phyloP scores from a whole-genome alignment of 1,140 invertebrate species.

The Drosophila watanabei region DNA sequence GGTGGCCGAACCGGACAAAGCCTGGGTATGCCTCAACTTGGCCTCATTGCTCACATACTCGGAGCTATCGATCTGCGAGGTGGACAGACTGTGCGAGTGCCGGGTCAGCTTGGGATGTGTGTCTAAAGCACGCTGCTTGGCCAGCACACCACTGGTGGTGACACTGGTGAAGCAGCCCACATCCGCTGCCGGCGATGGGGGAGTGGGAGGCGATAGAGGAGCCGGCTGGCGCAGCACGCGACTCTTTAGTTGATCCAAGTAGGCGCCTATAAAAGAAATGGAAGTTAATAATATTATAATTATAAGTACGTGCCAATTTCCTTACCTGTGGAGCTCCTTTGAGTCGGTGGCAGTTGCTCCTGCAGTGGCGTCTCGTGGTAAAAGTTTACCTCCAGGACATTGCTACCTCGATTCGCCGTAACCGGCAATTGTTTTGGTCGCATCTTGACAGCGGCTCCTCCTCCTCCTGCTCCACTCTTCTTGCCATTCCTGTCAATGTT shows the following conservation, averaged over 20 bases:
- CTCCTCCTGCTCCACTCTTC: constrained; percentile 7
- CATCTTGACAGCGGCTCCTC: constrained; percentile 35
- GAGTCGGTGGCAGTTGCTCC: constrained; percentile 55
- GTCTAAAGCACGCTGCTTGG: constrained; percentile 85
- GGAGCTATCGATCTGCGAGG: constrained; percentile 88
- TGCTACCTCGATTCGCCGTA: constrained; percentile 82
- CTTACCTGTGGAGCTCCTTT: constrained; percentile 51
- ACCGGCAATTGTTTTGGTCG: constrained; percentile 71
- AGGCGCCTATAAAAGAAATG: constrained; percentile 83
- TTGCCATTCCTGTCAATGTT: constrained; percentile 89
- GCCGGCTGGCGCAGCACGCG: constrained; percentile 86
- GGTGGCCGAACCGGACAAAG: constrained; percentile 68
- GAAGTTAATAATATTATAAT: neutral
- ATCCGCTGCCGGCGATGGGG: constrained; percentile 78
- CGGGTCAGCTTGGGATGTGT: constrained; percentile 76
- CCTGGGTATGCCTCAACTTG: constrained; percentile 67
- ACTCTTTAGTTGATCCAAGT: constrained; percentile 88
- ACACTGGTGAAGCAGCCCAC: constrained; percentile 88
- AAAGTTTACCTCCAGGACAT: constrained; percentile 88
- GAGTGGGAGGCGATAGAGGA: constrained; percentile 57
- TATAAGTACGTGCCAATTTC: fast-evolving
- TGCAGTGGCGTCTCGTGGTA: constrained; percentile 86
- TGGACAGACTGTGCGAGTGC: constrained; percentile 87
- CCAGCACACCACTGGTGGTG: constrained; percentile 88
- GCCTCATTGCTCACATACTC: constrained; percentile 86